Evolutionary conservation across 2,113 vertebrate species (phyloP).

Genomic region (Cyanoderma ruficeps): DNA sequence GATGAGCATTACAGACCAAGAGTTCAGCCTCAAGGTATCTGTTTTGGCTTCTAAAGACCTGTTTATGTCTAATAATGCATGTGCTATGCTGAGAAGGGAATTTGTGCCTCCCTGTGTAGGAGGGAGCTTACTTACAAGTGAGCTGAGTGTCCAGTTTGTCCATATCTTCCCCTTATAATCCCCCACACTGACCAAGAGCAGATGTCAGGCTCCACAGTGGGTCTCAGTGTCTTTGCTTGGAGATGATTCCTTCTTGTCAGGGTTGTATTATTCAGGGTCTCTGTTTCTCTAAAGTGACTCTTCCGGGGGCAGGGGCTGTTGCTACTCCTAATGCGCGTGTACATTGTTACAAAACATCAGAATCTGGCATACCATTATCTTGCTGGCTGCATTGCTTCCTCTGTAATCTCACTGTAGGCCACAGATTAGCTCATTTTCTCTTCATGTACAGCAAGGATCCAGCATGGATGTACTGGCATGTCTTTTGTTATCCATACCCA

Average conservation of each 20-base stretch:
- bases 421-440: neutral
- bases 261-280: neutral
- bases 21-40: constrained; percentile 64
- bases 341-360: neutral
- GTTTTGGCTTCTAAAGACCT: neutral
- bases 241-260: neutral
- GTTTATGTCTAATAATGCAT: neutral
- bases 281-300: neutral
- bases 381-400: neutral
- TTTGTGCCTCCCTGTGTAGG: neutral
- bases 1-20: constrained; percentile 73
- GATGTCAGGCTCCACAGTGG: neutral
- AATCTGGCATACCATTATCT: neutral
- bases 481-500: neutral
- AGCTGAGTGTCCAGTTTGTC: neutral
- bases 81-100: neutral
- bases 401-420: neutral
- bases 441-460: neutral
- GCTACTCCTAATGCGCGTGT: neutral
- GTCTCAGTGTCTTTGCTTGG: neutral
- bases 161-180: neutral
- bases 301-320: neutral
- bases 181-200: neutral
- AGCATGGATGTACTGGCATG: neutral
- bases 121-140: neutral